Conservation (phyloP, 53 echinoderm and acorn worm genomes). For the Astropecten irregularis region DNA sequence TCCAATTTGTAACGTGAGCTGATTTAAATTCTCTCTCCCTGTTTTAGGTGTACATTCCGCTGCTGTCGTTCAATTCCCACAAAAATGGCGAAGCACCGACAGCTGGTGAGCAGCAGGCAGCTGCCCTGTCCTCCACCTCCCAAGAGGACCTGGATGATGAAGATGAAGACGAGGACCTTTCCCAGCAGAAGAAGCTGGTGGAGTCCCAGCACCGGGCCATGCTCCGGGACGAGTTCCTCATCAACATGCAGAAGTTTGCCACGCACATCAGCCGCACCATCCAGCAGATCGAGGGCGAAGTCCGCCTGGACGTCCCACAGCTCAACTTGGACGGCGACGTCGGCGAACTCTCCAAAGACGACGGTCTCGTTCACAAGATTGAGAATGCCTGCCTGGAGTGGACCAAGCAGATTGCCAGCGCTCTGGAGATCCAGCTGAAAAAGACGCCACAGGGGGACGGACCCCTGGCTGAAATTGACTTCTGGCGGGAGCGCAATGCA, state of each 20-base stretch:
- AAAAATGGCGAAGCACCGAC: conserved; percentile 87
- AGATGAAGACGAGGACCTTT: conserved; percentile 65
- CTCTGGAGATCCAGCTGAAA: conserved; percentile 86
- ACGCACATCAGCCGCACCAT: conserved; percentile 94
- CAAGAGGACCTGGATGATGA: conserved; percentile 63
- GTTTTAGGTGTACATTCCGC: conserved; percentile 97
- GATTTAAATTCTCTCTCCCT: too few relatives aligned
- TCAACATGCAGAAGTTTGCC: conserved; percentile 99
- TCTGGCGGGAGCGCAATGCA: conserved; percentile 98
- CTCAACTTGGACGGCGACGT: conserved; percentile 76
- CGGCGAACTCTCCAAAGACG: conserved; percentile 82
- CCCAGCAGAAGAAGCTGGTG: conserved; percentile 55
- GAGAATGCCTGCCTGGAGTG: conserved; percentile 89
- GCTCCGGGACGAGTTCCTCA: conserved; percentile 96
- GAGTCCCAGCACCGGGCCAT: conserved; percentile 82
- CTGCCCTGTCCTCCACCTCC: conserved; percentile 59
- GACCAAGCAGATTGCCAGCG: conserved; percentile 96
- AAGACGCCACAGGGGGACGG: conserved; percentile 95
- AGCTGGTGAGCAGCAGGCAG: conserved; percentile 77
- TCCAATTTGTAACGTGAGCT: too few relatives aligned
- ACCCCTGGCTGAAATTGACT: conserved; percentile 96
- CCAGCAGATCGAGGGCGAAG: conserved; percentile 99
- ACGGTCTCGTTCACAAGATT: conserved; percentile 79
- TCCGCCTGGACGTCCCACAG: conserved; percentile 89
- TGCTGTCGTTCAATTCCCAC: conserved; percentile 95